Evolutionary conservation across 37 sponge, comb jelly and placozoan species (phyloP), one percentile per base, ranked within the genome.

Genomic region (Sycon ciliatum): DNA sequence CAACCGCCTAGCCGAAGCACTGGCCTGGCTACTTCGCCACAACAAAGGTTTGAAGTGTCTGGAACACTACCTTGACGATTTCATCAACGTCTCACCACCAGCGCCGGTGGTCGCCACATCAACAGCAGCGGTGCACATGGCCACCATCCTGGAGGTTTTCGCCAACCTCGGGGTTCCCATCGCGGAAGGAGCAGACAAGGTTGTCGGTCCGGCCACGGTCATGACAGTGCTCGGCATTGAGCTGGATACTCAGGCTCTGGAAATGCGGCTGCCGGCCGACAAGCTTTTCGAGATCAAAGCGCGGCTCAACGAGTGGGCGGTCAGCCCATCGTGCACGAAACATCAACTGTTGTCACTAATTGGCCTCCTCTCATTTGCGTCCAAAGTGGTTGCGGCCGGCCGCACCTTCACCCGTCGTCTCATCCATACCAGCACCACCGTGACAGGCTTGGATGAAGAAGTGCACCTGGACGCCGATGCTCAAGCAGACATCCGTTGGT

Each of bases 31-130:
- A 20, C 6, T 79, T 32, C 20, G 26, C 16, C 65, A 32, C 38
- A 18, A 55, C 20, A 23, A 35, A 32, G 67, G 80, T 27, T 39
- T 79, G 5, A 46, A 28, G 23, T 28, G 16, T 5, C 27, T 54
- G 38, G 2, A 38, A 4, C 84, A 83, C 31, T 83, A 83, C 63
- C 36, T 83, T 34, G 84, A 83, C 70, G 75, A 83, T 34, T 77
- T 74, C 34, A 29, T 79, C 42, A 37, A 66, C 20, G 1, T 78
- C 32, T 39, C 28, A 16, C 20, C 70, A 3, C 40, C 70, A 28
- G 78, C 74, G 1, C 38, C 79, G 9, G 67, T 67, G 31, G 58
- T 18, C 3, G n/a, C 70, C 36, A 46, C 52, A 46, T 16, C 11
- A 46, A 18, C 52, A 18, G 52, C 52, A 46, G 16, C 16, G 16